These are phyloP conservation scores for Daubentonia madagascariensis DNA, from an alignment of 2,113 vertebrate species.

Conservation along the genomic window DNA sequence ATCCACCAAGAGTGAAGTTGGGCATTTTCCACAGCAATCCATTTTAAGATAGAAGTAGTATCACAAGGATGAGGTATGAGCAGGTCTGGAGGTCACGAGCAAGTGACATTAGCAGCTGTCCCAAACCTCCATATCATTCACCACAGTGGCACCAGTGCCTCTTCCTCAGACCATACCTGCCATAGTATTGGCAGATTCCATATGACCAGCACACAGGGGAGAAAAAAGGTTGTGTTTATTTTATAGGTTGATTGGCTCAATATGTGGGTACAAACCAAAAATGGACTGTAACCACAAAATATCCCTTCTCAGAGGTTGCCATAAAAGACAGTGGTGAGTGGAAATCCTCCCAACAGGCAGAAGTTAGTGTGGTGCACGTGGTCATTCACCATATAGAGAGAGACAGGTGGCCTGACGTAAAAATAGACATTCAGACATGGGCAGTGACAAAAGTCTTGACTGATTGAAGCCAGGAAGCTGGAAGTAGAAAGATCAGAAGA, in stretches of 20 bases:
- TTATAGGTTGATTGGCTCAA: neutral
- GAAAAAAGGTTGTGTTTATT: neutral
- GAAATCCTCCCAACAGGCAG: neutral
- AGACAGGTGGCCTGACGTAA: neutral
- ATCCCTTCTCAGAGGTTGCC: neutral
- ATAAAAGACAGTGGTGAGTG: neutral
- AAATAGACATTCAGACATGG: too few species aligned
- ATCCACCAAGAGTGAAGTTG: neutral
- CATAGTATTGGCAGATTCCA: neutral
- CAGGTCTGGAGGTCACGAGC: neutral
- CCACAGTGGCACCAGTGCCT: neutral
- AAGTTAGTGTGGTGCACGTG: neutral
- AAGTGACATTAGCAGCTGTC: neutral
- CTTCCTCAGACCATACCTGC: neutral
- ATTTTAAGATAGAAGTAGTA: neutral
- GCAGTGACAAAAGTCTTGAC: neutral
- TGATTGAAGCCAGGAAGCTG: neutral
- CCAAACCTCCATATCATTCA: neutral
- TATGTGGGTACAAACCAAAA: neutral
- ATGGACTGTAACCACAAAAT: neutral
- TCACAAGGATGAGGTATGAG: neutral
- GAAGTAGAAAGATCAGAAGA: neutral
- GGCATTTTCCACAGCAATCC: neutral
- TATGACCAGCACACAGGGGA: neutral
- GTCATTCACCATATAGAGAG: neutral